These are phyloP conservation scores for Tupaia chinensis DNA, from an alignment of 2,113 vertebrate species.

Conservation along the genomic window DNA sequence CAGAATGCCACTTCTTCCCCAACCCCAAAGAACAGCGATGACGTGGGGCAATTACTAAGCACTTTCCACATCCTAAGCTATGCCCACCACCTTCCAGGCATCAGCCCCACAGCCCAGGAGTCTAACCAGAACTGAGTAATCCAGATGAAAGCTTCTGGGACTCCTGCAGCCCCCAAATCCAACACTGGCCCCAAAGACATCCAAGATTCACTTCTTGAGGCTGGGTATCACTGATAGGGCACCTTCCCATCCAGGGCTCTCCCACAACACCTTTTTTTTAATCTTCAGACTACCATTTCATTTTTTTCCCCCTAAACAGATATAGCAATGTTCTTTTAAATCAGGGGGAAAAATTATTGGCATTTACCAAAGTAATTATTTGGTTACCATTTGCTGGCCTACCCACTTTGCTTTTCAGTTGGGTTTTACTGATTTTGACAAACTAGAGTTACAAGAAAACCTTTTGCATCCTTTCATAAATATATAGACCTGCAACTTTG, in stretches of 20 bases:
- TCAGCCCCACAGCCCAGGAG: not conserved
- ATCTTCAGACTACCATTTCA: constrained; percentile 11
- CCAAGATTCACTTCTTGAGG: not conserved
- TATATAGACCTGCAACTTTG: constrained; percentile 18
- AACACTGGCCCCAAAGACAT: not conserved
- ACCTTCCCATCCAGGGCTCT: not conserved
- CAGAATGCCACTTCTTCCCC: not conserved
- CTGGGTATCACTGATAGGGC: not conserved
- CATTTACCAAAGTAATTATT: constrained; percentile 60
- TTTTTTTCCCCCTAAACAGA: not conserved
- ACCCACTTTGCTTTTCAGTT: constrained; percentile 37
- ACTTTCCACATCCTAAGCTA: not conserved
- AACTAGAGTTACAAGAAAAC: constrained; percentile 21
- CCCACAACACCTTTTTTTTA: not conserved
- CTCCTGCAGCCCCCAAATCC: not conserved
- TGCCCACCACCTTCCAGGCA: not conserved
- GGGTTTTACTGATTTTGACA: constrained; percentile 52
- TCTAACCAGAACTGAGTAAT: accelerated
- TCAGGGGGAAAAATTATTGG: not conserved
- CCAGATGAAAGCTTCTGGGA: not conserved
- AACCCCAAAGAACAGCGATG: not conserved
- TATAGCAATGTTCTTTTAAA: not conserved
- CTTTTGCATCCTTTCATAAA: constrained; percentile 43
- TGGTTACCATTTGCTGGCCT: constrained; percentile 48
- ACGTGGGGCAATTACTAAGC: not conserved